These are phyloP conservation scores for Antrozous pallidus DNA, from an alignment of 2,797 vertebrate genomes.

Conservation along the genomic window DNA sequence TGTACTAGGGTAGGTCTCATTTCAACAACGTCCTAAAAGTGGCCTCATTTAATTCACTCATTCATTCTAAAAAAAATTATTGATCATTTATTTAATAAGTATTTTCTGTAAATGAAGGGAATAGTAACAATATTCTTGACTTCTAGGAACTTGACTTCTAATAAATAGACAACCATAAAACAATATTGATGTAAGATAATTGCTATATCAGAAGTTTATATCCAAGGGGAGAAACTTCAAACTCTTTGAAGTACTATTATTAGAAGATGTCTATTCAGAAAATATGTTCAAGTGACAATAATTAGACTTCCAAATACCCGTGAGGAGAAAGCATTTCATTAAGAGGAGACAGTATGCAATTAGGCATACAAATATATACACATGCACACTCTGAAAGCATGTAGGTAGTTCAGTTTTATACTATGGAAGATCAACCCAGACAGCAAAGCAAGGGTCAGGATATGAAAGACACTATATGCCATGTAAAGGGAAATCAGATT, in stretches of 20 bases:
- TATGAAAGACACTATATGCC: not conserved
- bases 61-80: not conserved
- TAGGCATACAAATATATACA: not conserved
- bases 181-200: not conserved
- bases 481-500: not conserved
- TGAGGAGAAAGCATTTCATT: not conserved
- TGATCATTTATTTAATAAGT: not conserved
- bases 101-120: not conserved
- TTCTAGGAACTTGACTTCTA: not conserved
- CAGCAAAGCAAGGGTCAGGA: not conserved
- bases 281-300: not conserved
- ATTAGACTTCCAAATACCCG: not conserved
- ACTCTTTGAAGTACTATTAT: not conserved
- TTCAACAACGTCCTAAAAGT: not conserved
- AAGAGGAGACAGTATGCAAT: not conserved
- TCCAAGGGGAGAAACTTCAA: not conserved
- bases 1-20: not conserved
- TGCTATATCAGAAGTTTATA: not conserved
- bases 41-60: not conserved
- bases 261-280: not conserved
- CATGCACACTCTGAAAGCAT: fast-evolving
- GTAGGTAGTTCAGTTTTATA: not conserved
- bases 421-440: not conserved
- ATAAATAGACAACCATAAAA: not conserved
- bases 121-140: not conserved